Evolutionary conservation across 2,797 vertebrate genomes (phyloP).

Genomic region (Sciaenops ocellatus): DNA sequence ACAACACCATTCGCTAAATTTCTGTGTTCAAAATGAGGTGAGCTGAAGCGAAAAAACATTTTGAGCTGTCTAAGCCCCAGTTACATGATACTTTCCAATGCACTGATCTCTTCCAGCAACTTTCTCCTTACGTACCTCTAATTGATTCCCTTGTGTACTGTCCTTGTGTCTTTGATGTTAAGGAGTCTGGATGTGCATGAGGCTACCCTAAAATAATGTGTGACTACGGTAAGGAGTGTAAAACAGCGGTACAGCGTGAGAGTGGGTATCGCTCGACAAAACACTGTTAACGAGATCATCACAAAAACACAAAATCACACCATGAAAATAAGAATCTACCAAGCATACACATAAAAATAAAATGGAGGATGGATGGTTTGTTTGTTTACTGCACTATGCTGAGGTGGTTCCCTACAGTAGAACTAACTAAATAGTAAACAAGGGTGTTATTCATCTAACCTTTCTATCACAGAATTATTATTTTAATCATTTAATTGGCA

Average conservation of each 20-base stretch:
- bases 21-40: not conserved
- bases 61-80: slow-evolving; percentile 4
- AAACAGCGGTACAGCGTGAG: not conserved
- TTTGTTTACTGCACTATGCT: slow-evolving; percentile 17
- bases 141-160: slow-evolving; percentile 58
- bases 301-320: slow-evolving; percentile 12
- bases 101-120: slow-evolving; percentile 32
- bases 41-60: not conserved
- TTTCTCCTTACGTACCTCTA: slow-evolving; percentile 39
- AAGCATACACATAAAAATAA: not conserved
- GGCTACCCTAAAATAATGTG: not conserved
- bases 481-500: too few relatives aligned
- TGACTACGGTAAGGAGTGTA: not conserved
- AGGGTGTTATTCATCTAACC: not conserved
- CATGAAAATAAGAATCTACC: slow-evolving; percentile 6
- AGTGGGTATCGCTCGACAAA: not conserved
- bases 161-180: slow-evolving; percentile 56
- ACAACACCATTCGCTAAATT: not conserved
- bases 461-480: too few relatives aligned
- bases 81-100: slow-evolving; percentile 22
- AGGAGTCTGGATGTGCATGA: slow-evolving; percentile 26
- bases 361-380: slow-evolving; percentile 14
- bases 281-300: slow-evolving; percentile 7
- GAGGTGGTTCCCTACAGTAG: not conserved
- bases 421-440: not conserved